Percentiles rank a stretch among this genome's conserved stretches.
phyloP scores from a whole-genome alignment of 2,888 invertebrate species.

The Uloborus plumipes region DNA sequence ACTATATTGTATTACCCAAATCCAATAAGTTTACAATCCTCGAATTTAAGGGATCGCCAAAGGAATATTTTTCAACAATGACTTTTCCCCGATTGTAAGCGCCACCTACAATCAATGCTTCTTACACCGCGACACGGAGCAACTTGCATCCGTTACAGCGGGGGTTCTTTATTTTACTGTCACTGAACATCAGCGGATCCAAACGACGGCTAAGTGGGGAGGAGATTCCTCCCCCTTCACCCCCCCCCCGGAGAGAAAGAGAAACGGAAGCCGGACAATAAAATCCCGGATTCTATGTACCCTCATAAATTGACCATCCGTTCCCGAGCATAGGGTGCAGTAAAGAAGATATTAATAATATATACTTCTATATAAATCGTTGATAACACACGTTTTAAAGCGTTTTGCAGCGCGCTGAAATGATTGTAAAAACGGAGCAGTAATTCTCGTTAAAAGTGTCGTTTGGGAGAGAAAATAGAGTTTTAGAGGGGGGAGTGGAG shows the following conservation, averaged over 20 bases:
- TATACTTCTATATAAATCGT: slow-evolving; percentile 34
- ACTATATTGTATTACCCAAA: too few relatives aligned
- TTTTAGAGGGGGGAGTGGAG: not conserved
- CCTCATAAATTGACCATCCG: slow-evolving; percentile 22
- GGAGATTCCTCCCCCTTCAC: not conserved
- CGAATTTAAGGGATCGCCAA: too few relatives aligned
- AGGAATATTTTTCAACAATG: too few relatives aligned
- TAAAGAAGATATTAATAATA: slow-evolving; percentile 39
- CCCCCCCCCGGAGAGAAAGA: not conserved
- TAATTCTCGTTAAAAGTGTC: slow-evolving; percentile 32
- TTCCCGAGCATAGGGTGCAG: not conserved
- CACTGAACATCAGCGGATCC: not conserved
- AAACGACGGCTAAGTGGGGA: too few relatives aligned
- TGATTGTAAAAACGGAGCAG: slow-evolving; percentile 36
- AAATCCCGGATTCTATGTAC: slow-evolving; percentile 18
- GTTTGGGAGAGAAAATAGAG: slow-evolving; percentile 9
- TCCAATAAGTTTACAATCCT: too few relatives aligned
- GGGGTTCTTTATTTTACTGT: slow-evolving; percentile 14
- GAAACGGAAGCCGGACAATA: slow-evolving; percentile 30
- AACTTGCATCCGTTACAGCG: not conserved
- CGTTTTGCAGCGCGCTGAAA: slow-evolving; percentile 19
- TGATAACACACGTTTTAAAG: slow-evolving; percentile 49
- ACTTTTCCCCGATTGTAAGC: not conserved
- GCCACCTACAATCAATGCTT: slow-evolving; percentile 1
- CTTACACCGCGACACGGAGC: not conserved